These are phyloP conservation scores for Sitta carolinensis DNA, from an alignment of 2,797 vertebrate genomes.

Conservation along the genomic window DNA sequence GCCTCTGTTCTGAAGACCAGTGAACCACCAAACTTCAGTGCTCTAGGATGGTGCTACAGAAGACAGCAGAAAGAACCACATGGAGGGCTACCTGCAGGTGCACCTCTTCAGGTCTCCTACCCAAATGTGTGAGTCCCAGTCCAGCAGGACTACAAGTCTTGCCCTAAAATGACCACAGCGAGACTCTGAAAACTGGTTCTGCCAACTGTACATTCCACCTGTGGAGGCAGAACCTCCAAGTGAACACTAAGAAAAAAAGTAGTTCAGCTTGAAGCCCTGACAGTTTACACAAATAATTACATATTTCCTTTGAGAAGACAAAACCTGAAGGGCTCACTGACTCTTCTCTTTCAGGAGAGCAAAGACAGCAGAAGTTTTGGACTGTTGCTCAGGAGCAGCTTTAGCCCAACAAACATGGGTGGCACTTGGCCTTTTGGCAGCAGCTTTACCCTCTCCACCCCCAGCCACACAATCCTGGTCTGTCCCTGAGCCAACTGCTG, in stretches of 20 bases:
- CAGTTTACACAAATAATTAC: not conserved
- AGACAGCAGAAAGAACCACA: not conserved
- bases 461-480: not conserved
- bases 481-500: not conserved
- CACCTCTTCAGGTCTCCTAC: not conserved
- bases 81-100: not conserved
- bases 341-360: not conserved
- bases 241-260: not conserved
- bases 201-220: not conserved
- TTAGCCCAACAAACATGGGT: not conserved
- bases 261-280: not conserved
- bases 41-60: not conserved
- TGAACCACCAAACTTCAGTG: not conserved
- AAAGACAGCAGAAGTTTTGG: not conserved
- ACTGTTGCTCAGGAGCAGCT: not conserved
- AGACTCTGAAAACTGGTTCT: not conserved
- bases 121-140: not conserved
- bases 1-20: not conserved
- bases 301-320: not conserved
- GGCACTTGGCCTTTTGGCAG: slow-evolving; percentile 9
- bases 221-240: not conserved
- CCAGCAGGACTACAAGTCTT: not conserved
- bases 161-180: not conserved
- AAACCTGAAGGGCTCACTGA: not conserved
- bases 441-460: not conserved